A percentile compares a stretch with the other conserved stretches of the same genome.
phyloP scores from a whole-genome alignment of 2,797 vertebrate species.

The Heterohyrax brucei region DNA sequence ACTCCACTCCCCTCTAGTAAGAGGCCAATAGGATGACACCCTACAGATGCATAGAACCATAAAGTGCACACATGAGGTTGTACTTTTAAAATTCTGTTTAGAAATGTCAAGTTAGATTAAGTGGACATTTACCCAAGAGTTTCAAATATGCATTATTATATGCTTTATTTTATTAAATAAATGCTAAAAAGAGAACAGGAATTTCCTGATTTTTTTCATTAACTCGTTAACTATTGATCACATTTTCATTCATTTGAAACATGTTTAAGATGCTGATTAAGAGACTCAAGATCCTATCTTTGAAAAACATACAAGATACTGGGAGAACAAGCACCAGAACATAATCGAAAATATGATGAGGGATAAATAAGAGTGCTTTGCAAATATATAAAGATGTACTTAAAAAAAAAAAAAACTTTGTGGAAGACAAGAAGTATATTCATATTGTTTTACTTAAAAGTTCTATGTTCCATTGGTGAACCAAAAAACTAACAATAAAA shows the following conservation, averaged over 20 bases:
- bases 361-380: not conserved
- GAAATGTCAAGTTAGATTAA: slow-evolving; percentile 6
- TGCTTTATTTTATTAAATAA: not conserved
- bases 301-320: not conserved
- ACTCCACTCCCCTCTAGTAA: too few relatives aligned
- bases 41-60: too few relatives aligned
- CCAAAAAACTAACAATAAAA: slow-evolving; percentile 16
- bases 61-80: not conserved
- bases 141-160: not conserved
- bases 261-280: not conserved
- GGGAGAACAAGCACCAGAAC: not conserved
- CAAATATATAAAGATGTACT: not conserved
- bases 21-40: too few relatives aligned
- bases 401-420: not conserved
- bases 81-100: not conserved
- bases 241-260: not conserved
- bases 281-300: not conserved
- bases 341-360: not conserved
- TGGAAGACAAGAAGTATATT: not conserved
- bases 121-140: not conserved
- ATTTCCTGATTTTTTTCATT: not conserved
- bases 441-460: not conserved
- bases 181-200: not conserved
- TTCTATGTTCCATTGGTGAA: not conserved
- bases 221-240: not conserved